Evolutionary conservation across 2,797 vertebrate genomes (phyloP), one percentile per base, ranked within the genome.

Genomic region (Setipinna tenuifilis): DNA sequence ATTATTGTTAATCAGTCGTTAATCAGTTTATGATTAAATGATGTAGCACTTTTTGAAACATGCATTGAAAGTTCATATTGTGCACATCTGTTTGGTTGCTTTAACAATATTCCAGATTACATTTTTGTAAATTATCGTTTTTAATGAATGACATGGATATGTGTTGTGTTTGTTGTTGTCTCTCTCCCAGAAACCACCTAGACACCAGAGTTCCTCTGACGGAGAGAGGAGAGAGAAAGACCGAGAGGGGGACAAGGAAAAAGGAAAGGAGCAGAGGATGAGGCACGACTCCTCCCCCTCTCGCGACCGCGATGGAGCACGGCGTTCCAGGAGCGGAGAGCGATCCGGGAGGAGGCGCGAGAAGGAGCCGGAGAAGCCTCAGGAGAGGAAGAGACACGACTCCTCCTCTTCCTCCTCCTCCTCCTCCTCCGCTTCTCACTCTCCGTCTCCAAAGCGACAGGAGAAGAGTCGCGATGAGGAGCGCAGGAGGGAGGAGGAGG

Each of bases 231-330:
- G 87, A 83, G 92, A 94, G 57, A 82, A 65, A 11, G 92, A 93
- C n/a, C 86, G 85, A 68, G 92, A 93, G 4, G 90, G 84, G 9
- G 89, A 90, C 0, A 85, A 90, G 84, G 88, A 88, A 0, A 46
- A 48, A 68, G 82, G 28, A 12, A 89, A 88, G 81, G 87, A 89
- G 62, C 91, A 90, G 16, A 90, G 85, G 84, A 90, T 82, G 85
- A 90, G 94, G 57, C 93, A 91, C 0, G 91, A 94, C 0, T 94
- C 95, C 86, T 93, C 94, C 0, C 87, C 91, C 0, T 90, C 90
- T 19, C 91, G 86, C 23, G 89, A 86, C 68, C 75, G 83, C 16
- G 91, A 92, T 41, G 92, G 88, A 84, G 86, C 84, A 84, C 81
- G 81, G 86, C 83, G 85, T 0, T 91, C 88, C 0, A 87, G 82